These are phyloP conservation scores for Ostrea denselamellosa DNA, from an alignment of 1,140 invertebrate genomes.

Conservation along the genomic window DNA sequence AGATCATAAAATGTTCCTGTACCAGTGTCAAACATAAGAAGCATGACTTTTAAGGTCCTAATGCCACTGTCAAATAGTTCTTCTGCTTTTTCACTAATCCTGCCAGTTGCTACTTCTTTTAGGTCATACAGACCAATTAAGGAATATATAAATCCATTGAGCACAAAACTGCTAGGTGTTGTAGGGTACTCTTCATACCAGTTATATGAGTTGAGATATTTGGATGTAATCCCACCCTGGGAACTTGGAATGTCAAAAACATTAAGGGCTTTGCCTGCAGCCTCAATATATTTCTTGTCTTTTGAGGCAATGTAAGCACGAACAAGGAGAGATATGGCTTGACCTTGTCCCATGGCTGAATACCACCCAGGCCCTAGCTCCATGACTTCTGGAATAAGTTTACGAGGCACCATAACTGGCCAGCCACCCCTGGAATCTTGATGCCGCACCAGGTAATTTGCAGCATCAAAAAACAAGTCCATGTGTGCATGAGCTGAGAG, in stretches of 20 bases:
- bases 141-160: slow-evolving; percentile 99
- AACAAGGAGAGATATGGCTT: slow-evolving; percentile 94
- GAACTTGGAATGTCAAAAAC: slow-evolving; percentile 87
- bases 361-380: slow-evolving; percentile 94
- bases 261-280: slow-evolving; percentile 88
- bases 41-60: slow-evolving; percentile 91
- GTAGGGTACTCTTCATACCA: slow-evolving; percentile 99
- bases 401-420: slow-evolving; percentile 94
- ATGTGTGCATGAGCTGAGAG: slow-evolving; percentile 83
- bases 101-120: slow-evolving; percentile 80
- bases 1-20: slow-evolving; percentile 98
- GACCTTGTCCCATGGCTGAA: slow-evolving; percentile 98
- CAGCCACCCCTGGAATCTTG: slow-evolving; percentile 96
- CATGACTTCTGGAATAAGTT: slow-evolving; percentile 85
- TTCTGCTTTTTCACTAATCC: slow-evolving; percentile 64
- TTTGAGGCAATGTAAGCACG: slow-evolving; percentile 92
- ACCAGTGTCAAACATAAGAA: slow-evolving; percentile 96
- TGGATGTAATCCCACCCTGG: slow-evolving; percentile 89
- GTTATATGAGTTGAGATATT: slow-evolving; percentile 87
- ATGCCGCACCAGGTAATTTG: slow-evolving; percentile 93
- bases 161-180: slow-evolving; percentile 94
- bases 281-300: slow-evolving; percentile 87
- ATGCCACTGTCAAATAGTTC: slow-evolving; percentile 92
- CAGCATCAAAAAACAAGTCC: slow-evolving; percentile 94
- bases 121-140: slow-evolving; percentile 97